Evolutionary conservation across 2,797 vertebrate species (phyloP).

Genomic region (Pipistrellus pygmaeus): DNA sequence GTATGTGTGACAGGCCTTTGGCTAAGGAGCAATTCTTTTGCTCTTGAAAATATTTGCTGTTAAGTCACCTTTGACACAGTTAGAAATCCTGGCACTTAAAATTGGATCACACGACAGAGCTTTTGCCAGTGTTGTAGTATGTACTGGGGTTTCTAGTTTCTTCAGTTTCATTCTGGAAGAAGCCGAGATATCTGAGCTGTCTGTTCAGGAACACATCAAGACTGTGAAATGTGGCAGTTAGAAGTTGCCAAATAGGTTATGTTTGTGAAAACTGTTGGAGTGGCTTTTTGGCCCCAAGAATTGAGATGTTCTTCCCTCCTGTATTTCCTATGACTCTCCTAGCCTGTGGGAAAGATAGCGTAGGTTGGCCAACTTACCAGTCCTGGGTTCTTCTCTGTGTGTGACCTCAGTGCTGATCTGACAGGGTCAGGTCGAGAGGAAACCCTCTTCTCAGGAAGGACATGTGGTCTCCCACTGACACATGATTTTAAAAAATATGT

Average conservation of each 20-base stretch:
- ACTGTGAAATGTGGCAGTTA: not conserved
- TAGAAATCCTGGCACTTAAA: slow-evolving; percentile 52
- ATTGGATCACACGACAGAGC: not conserved
- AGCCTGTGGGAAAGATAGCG: not conserved
- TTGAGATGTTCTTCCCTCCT: not conserved
- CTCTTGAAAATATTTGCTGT: slow-evolving; percentile 7
- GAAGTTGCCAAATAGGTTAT: not conserved
- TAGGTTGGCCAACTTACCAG: not conserved
- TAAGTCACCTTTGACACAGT: not conserved
- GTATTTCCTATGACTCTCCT: not conserved
- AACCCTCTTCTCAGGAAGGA: not conserved
- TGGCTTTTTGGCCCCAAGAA: not conserved
- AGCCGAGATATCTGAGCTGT: not conserved
- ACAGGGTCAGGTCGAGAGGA: not conserved
- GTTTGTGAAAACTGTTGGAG: not conserved
- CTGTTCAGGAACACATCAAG: not conserved
- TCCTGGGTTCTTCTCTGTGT: not conserved
- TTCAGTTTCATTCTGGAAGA: slow-evolving; percentile 32
- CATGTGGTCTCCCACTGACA: not conserved
- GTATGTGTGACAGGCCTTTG: not conserved
- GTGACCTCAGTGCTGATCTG: not conserved
- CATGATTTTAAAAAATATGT: not conserved
- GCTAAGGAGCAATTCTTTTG: not conserved
- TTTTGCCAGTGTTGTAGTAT: not conserved
- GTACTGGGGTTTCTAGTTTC: not conserved